Percentiles rank a stretch among this genome's conserved stretches.
Conservation (phyloP, 2,888 invertebrate genomes). For the Parnassius glacialis region DNA sequence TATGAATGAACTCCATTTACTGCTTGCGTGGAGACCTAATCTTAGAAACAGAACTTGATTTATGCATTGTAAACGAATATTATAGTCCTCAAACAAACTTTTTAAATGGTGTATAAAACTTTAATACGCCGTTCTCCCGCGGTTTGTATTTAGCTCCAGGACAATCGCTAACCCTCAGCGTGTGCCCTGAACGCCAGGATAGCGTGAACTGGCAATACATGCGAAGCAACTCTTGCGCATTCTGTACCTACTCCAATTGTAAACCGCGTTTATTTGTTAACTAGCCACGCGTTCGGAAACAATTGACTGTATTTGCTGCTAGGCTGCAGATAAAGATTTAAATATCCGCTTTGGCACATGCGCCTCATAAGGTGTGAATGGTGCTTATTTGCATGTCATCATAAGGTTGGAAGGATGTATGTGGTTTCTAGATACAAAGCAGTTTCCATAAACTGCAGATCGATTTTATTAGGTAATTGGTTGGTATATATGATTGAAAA, state of each 20-base stretch:
- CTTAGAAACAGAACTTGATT: not conserved
- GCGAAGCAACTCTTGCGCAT: conserved; percentile 53
- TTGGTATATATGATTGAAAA: not conserved
- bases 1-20: conserved; percentile 24
- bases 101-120: conserved; percentile 8
- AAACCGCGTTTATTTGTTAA: conserved; percentile 74
- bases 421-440: conserved; percentile 22
- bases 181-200: conserved; percentile 67
- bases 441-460: conserved; percentile 1
- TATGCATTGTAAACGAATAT: not conserved
- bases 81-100: conserved; percentile 1
- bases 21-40: conserved; percentile 12
- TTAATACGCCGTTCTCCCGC: conserved; percentile 7
- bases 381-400: conserved; percentile 19
- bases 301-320: conserved; percentile 70
- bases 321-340: conserved; percentile 70
- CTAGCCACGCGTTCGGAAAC: conserved; percentile 78
- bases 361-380: conserved; percentile 29
- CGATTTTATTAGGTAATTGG: conserved; percentile 11
- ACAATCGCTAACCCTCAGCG: conserved; percentile 39
- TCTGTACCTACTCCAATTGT: conserved; percentile 75
- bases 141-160: conserved; percentile 36
- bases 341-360: conserved; percentile 49
- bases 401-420: conserved; percentile 6
- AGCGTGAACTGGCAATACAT: conserved; percentile 63